phyloP scores from a whole-genome alignment of 1,140 invertebrate genomes.

The Meloidogyne hapla region DNA sequence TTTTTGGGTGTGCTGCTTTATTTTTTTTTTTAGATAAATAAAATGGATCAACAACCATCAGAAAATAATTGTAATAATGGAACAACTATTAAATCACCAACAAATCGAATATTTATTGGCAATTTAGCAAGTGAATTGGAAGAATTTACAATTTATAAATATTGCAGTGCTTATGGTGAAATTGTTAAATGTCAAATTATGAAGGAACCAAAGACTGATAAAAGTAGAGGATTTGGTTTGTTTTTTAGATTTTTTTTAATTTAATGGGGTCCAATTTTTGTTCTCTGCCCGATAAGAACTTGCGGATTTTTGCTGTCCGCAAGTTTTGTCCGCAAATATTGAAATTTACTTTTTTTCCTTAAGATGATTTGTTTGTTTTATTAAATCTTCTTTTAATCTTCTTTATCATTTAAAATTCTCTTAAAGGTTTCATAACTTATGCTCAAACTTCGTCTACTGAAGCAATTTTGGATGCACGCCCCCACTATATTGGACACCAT shows the following conservation, averaged over 20 bases:
- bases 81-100: background rate
- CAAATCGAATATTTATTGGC: slow-evolving; percentile 32
- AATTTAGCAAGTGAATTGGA: slow-evolving; percentile 35
- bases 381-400: background rate
- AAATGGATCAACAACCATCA: background rate
- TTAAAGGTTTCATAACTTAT: slow-evolving; percentile 16
- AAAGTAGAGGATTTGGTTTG: slow-evolving; percentile 33
- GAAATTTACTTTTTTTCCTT: background rate
- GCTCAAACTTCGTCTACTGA: slow-evolving; percentile 17
- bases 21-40: background rate
- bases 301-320: background rate
- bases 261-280: background rate
- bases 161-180: slow-evolving; percentile 31
- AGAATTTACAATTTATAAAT: slow-evolving; percentile 31
- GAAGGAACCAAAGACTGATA: slow-evolving; percentile 30
- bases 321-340: background rate
- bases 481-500: slow-evolving; percentile 38
- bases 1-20: background rate
- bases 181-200: slow-evolving; percentile 35
- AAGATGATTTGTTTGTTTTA: background rate
- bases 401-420: background rate
- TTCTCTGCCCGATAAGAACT: background rate
- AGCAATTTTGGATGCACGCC: slow-evolving; percentile 19
- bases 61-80: background rate
- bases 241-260: background rate